These are phyloP conservation scores for Phengaris arion DNA, from an alignment of 2,888 invertebrate species.

Conservation along the genomic window DNA sequence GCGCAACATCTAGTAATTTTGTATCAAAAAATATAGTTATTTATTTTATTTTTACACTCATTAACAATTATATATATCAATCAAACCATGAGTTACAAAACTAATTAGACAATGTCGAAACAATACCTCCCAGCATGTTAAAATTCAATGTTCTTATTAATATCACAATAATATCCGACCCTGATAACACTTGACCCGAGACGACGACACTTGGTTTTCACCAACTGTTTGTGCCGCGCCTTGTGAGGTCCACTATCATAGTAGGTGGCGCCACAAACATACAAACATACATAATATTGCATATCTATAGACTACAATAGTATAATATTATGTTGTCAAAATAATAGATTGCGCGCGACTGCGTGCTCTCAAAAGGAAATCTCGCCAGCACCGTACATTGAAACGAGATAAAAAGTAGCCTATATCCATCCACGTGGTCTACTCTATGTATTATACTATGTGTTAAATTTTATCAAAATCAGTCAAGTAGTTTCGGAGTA, in stretches of 20 bases:
- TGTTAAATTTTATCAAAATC: too few species aligned
- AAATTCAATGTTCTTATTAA: slow-evolving; percentile 74
- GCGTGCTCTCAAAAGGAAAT: too few species aligned
- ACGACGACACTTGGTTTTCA: slow-evolving; percentile 74
- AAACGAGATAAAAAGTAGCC: too few species aligned
- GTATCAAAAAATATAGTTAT: background rate
- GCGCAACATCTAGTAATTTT: too few species aligned
- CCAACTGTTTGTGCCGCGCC: slow-evolving; percentile 58
- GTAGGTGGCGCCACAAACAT: slow-evolving; percentile 55
- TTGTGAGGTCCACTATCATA: slow-evolving; percentile 43
- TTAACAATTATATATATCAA: background rate
- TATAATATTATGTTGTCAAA: too few species aligned
- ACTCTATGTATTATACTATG: too few species aligned
- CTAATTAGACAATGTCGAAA: slow-evolving; percentile 51
- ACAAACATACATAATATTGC: background rate
- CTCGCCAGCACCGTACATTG: too few species aligned
- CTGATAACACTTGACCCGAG: slow-evolving; percentile 66
- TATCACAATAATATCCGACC: slow-evolving; percentile 75
- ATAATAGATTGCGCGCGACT: too few species aligned
- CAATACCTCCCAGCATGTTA: slow-evolving; percentile 57
- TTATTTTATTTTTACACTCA: background rate
- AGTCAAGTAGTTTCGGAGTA: too few species aligned
- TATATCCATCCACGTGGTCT: too few species aligned
- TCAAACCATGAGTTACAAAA: slow-evolving; percentile 1
- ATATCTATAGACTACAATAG: too few species aligned